Evolutionary conservation across 2,888 invertebrate genomes (phyloP).

Genomic region (Mayetiola destructor): DNA sequence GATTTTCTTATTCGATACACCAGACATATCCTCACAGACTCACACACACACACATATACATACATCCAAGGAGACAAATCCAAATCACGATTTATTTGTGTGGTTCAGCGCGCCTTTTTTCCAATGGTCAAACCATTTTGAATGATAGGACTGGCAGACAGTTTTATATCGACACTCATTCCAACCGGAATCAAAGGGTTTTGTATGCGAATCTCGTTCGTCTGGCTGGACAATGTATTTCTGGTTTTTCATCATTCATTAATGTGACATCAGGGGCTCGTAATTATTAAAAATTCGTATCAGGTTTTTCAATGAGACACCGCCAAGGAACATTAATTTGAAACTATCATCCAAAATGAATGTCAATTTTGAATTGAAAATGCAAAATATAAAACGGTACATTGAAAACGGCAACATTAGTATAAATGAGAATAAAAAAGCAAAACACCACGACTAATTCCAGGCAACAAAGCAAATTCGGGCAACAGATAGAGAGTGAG

Average conservation of each 20-base stretch:
- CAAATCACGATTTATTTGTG: neutral
- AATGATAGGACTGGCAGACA: conserved; percentile 3
- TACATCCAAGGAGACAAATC: too few species aligned
- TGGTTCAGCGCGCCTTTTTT: neutral
- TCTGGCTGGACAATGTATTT: too few species aligned
- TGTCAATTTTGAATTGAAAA: neutral
- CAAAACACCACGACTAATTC: neutral
- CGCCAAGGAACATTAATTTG: too few species aligned
- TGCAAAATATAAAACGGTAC: neutral
- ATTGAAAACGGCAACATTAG: neutral
- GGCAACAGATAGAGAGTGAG: too few species aligned
- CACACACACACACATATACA: too few species aligned
- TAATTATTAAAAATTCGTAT: too few species aligned
- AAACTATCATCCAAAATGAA: too few species aligned
- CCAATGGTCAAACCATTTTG: neutral
- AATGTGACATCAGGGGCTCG: too few species aligned
- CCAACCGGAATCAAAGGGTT: conserved; percentile 4
- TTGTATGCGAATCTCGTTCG: too few species aligned
- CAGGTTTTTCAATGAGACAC: too few species aligned
- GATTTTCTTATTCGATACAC: conserved; percentile 5
- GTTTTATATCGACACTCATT: conserved; percentile 1
- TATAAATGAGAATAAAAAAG: neutral
- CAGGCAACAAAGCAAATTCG: neutral
- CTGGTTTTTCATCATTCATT: too few species aligned
- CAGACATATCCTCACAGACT: neutral